Conservation (phyloP, 2,888 invertebrate genomes). For the Drosophila peninsularis region DNA sequence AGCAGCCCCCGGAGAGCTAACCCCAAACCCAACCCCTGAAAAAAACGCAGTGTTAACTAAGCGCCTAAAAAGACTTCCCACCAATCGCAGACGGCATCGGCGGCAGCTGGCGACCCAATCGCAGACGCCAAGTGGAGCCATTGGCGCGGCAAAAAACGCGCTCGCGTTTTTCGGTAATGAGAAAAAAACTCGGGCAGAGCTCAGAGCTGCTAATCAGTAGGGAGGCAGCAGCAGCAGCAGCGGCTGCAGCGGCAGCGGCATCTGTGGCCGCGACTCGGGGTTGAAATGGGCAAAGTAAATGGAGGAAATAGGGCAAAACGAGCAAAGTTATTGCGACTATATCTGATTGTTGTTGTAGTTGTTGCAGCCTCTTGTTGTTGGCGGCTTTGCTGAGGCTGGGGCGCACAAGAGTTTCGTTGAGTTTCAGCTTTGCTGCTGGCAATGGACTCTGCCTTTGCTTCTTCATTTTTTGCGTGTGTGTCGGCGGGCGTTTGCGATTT, state of each 20-base stretch:
- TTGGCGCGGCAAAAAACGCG: conserved; percentile 71
- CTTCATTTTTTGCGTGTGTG: background rate
- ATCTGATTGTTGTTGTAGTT: conserved; percentile 23
- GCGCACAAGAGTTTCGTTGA: conserved; percentile 44
- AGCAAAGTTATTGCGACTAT: conserved; percentile 38
- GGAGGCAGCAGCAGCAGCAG: conserved; percentile 20
- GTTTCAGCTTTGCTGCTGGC: conserved; percentile 17
- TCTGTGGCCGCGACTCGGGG: conserved; percentile 29
- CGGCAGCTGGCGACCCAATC: conserved; percentile 63
- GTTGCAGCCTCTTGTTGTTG: conserved; percentile 4
- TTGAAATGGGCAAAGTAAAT: conserved; percentile 47
- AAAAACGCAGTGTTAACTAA: conserved; percentile 33
- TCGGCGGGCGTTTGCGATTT: conserved; percentile 14
- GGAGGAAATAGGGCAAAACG: conserved; percentile 40
- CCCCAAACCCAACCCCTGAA: conserved; percentile 12
- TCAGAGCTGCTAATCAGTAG: conserved; percentile 58
- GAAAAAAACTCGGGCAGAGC: conserved; percentile 64
- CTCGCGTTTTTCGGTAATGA: conserved; percentile 69
- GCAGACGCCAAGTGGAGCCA: conserved; percentile 72
- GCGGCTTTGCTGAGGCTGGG: conserved; percentile 12
- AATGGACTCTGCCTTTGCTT: background rate
- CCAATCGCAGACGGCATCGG: conserved; percentile 67
- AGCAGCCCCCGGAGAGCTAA: background rate
- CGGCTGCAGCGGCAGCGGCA: background rate
- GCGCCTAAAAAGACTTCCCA: conserved; percentile 56